Evolutionary conservation across 2,888 invertebrate species (phyloP).

Genomic region (Scaeva pyrastri): DNA sequence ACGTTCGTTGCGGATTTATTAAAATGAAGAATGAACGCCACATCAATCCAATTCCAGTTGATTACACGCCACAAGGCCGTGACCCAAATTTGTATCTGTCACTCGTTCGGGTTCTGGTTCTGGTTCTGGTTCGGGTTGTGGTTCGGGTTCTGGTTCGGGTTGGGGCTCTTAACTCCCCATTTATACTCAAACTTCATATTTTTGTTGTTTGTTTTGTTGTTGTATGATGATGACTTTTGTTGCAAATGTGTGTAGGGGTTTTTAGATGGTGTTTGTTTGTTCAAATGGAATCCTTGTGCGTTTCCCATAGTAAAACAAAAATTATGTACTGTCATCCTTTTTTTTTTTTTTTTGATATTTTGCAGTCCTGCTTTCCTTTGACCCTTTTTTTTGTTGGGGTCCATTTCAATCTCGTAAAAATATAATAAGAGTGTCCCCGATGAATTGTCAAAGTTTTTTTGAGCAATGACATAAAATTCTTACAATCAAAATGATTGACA

Average conservation of each 20-base stretch:
- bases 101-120: slow-evolving; percentile 14
- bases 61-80: slow-evolving; percentile 63
- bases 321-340: slow-evolving; percentile 11
- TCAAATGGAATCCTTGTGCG: background rate
- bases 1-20: slow-evolving; percentile 36
- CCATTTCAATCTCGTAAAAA: slow-evolving; percentile 36
- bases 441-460: slow-evolving; percentile 66
- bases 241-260: background rate
- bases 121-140: too few relatives aligned
- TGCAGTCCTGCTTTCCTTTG: too few relatives aligned
- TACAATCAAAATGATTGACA: slow-evolving; percentile 64
- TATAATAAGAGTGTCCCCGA: slow-evolving; percentile 40
- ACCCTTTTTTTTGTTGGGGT: slow-evolving; percentile 16
- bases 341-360: too few relatives aligned
- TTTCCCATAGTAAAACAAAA: slow-evolving; percentile 17
- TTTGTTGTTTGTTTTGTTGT: background rate
- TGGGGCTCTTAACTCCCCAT: slow-evolving; percentile 7
- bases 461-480: slow-evolving; percentile 58
- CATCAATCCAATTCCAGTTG: slow-evolving; percentile 72
- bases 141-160: too few relatives aligned
- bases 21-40: slow-evolving; percentile 59
- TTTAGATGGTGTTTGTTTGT: background rate
- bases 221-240: background rate
- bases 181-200: slow-evolving; percentile 14
- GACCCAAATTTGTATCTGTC: slow-evolving; percentile 69